Percentiles rank a stretch among this genome's conserved stretches.
Conservation (phyloP, 2,888 invertebrate species). For the Hyles lineata region DNA sequence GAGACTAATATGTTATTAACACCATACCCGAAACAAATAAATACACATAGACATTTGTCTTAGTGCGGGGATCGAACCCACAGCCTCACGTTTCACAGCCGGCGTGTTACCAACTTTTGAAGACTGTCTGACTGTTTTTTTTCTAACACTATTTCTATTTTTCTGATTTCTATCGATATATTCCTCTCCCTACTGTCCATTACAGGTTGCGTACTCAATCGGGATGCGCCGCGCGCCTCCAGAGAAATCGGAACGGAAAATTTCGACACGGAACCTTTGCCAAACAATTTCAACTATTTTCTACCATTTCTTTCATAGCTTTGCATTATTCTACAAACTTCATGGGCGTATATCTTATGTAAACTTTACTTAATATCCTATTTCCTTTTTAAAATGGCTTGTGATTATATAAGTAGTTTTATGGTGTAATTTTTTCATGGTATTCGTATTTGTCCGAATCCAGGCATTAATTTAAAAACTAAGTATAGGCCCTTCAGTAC, state of each 20-base stretch:
- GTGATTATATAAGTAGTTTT: neutral
- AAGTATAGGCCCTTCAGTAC: too few relatives aligned
- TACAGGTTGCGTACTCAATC: conserved; percentile 49
- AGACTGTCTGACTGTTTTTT: too few relatives aligned
- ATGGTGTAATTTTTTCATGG: neutral
- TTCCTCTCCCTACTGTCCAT: conserved; percentile 46
- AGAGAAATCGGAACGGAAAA: conserved; percentile 58
- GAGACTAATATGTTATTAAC: too few relatives aligned
- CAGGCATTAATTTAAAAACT: too few relatives aligned
- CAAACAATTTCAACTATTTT: conserved; percentile 42
- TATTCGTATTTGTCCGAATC: too few relatives aligned
- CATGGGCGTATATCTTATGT: neutral
- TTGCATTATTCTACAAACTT: neutral
- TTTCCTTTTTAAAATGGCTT: neutral
- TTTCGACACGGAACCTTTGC: conserved; percentile 42
- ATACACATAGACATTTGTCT: too few relatives aligned
- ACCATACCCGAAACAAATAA: too few relatives aligned
- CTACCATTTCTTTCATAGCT: conserved; percentile 11
- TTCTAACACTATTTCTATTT: conserved; percentile 32
- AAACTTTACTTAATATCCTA: too few relatives aligned
- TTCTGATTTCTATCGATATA: conserved; percentile 37
- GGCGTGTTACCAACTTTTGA: too few relatives aligned
- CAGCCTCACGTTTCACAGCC: too few relatives aligned
- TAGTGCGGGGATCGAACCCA: too few relatives aligned
- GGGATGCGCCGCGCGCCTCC: conserved; percentile 57